Conservation (phyloP, 2,797 vertebrate species). For the Lutjanus argentimaculatus region DNA sequence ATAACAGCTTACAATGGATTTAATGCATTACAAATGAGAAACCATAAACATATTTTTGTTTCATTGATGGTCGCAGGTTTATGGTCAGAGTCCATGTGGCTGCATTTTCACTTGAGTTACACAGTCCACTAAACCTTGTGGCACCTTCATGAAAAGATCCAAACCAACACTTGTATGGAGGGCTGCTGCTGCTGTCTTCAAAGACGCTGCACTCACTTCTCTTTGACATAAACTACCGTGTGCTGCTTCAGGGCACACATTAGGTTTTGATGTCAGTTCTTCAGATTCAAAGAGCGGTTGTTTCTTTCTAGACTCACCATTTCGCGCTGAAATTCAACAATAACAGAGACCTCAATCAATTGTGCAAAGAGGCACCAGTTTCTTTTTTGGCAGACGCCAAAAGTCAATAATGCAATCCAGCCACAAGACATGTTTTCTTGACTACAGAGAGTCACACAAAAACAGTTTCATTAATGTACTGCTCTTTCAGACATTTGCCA, state of each 20-base stretch:
- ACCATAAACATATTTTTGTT: background rate
- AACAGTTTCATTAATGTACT: background rate
- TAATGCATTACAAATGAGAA: constrained; percentile 1
- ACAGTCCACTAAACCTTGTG: background rate
- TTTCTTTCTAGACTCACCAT: constrained; percentile 21
- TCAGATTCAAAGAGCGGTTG: constrained; percentile 11
- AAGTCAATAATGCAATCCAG: constrained; percentile 10
- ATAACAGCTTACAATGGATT: background rate
- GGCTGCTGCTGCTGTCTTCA: constrained; percentile 4
- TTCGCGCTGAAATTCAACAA: constrained; percentile 17
- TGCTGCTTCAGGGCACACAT: constrained; percentile 15
- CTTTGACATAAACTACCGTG: background rate
- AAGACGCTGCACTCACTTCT: constrained; percentile 9
- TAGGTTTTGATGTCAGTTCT: constrained; percentile 18
- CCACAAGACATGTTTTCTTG: constrained; percentile 5
- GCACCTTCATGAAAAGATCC: background rate
- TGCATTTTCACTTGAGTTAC: background rate
- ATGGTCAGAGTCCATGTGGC: background rate
- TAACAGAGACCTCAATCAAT: background rate
- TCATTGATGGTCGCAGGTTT: background rate
- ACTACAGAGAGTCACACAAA: background rate
- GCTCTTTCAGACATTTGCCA: background rate
- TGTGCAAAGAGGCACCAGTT: background rate
- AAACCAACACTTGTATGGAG: background rate
- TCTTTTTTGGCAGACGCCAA: background rate